phyloP scores from a whole-genome alignment of 2,113 vertebrate genomes.

The Ornithorhynchus anatinus region DNA sequence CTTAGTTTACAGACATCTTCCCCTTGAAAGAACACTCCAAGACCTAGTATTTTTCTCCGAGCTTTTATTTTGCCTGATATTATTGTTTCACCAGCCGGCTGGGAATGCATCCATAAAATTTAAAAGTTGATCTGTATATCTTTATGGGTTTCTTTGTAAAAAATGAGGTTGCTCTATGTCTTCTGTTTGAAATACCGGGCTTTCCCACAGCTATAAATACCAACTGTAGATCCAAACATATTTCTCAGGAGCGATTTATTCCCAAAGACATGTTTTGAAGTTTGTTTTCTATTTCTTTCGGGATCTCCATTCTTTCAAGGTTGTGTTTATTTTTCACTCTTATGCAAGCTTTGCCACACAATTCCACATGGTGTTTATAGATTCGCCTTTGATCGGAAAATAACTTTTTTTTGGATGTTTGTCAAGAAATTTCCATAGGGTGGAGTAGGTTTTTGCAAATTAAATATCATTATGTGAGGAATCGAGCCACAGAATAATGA shows the following conservation, averaged over 20 bases:
- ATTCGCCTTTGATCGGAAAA: slow-evolving; percentile 66
- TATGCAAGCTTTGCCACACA: slow-evolving; percentile 62
- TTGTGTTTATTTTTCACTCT: slow-evolving; percentile 53
- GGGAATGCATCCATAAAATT: slow-evolving; percentile 19
- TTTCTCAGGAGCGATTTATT: slow-evolving; percentile 53
- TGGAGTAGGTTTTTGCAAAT: slow-evolving; percentile 45
- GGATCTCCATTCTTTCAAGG: slow-evolving; percentile 53
- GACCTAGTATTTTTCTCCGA: slow-evolving; percentile 5
- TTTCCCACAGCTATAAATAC: slow-evolving; percentile 39
- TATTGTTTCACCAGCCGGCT: slow-evolving; percentile 11
- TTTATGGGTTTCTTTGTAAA: slow-evolving; percentile 47
- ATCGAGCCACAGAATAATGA: slow-evolving; percentile 16
- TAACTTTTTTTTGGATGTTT: slow-evolving; percentile 55
- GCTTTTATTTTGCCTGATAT: slow-evolving; percentile 11
- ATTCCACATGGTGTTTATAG: slow-evolving; percentile 37
- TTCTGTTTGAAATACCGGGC: slow-evolving; percentile 41
- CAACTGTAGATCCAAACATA: slow-evolving; percentile 34
- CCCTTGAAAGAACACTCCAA: slow-evolving; percentile 3
- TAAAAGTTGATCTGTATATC: slow-evolving; percentile 30
- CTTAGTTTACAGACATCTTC: not conserved
- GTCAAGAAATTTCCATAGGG: slow-evolving; percentile 47
- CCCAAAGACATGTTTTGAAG: slow-evolving; percentile 34
- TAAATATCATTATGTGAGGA: slow-evolving; percentile 35
- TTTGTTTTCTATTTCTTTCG: slow-evolving; percentile 29
- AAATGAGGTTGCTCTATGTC: slow-evolving; percentile 24